phyloP scores from a whole-genome alignment of 2,888 invertebrate genomes.

The Catocala sponsa region DNA sequence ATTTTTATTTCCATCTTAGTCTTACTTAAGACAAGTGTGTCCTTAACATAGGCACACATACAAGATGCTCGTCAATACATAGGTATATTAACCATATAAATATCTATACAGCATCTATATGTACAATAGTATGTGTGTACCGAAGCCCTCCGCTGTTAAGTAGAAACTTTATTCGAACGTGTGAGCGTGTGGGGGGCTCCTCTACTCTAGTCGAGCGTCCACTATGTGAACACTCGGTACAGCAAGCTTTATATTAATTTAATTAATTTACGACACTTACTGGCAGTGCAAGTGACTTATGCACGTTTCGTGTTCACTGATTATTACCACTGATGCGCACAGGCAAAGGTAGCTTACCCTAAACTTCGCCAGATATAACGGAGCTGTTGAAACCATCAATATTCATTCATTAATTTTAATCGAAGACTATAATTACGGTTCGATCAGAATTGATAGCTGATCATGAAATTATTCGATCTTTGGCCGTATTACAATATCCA shows the following conservation, averaged over 20 bases:
- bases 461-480: too few relatives aligned
- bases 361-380: too few relatives aligned
- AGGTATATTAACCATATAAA: constrained; percentile 77
- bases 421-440: too few relatives aligned
- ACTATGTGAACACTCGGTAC: constrained; percentile 75
- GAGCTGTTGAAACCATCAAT: too few relatives aligned
- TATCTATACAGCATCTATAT: constrained; percentile 86
- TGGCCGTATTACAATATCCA: too few relatives aligned
- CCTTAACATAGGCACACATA: constrained; percentile 80
- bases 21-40: constrained; percentile 79
- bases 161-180: constrained; percentile 31
- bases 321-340: constrained; percentile 3
- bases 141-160: constrained; percentile 53
- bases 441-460: too few relatives aligned
- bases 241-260: constrained; percentile 67
- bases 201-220: constrained; percentile 65
- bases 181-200: constrained; percentile 39
- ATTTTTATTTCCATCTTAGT: constrained; percentile 83
- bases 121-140: constrained; percentile 79
- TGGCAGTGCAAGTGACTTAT: constrained; percentile 81
- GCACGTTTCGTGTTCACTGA: constrained; percentile 66
- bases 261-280: constrained; percentile 65
- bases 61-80: constrained; percentile 79
- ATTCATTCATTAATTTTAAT: too few relatives aligned
- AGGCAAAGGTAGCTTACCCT: too few relatives aligned